Base-by-base conservation (phyloP, 2,797 vertebrate genomes). In the Anguilla anguilla region DNA sequence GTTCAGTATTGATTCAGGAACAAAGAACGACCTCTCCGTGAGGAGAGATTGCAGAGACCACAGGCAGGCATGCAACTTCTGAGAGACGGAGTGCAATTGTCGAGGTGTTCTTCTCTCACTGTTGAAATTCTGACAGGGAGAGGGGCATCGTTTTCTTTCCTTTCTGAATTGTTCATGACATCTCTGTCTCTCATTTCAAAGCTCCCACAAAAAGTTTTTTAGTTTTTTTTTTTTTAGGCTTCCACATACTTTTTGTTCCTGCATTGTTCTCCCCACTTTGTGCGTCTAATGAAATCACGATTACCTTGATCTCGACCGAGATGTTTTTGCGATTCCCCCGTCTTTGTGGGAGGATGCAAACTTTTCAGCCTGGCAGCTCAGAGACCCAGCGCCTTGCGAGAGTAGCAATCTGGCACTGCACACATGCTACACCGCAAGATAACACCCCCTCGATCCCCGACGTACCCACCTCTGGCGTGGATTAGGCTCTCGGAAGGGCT, bases 251-350 rank as follows among this genome's bases (percentile, higher is more conserved):
- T 74, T 35, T 2, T 74, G 69, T 35, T 74, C 69, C 31, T 35
- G 69, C 11, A 13, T 74, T 74, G 69, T 11, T 35, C 69, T 35
- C 69, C 69, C 31, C 31, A 11, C 69, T 31, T n/a, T 11, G 9
- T 35, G 11, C 69, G n/a, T 74, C 69, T 74, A 31, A 43, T 81
- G 43, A 77, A 43, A 6, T 53, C 39, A 72, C 89, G 89, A 91
- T 91, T 89, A 89, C 91, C 89, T 91, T 91, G 83, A 90, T 90
- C 90, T 88, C 84, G 82, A 85, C 88, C 87, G 64, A 88, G 90
- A 90, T 87, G 86, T 87, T 88, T 91, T 86, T 89, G 90, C 85
- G 88, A 91, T 72, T 72, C 72, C 31, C 11, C 31, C 87, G 89
- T 86, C 31, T 72, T 86, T 43, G 85, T 74, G 84, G 79, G 87